Conservation (phyloP, 2,888 invertebrate genomes). For the Cosmorhoe ocellata region DNA sequence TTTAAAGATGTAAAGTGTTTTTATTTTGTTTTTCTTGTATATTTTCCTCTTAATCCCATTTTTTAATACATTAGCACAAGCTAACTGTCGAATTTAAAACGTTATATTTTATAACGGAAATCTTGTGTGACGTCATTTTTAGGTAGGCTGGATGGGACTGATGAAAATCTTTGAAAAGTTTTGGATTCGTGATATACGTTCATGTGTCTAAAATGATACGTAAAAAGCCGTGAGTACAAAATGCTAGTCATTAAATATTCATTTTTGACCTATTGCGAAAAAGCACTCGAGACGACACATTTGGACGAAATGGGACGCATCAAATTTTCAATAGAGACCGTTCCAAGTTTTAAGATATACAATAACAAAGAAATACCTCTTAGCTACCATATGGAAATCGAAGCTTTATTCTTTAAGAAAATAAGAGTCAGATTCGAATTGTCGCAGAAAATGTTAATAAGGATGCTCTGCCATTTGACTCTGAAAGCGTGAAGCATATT, state of each 20-base stretch:
- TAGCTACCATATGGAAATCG: conserved; percentile 1
- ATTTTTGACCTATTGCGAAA: conserved; percentile 54
- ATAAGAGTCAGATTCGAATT: conserved; percentile 13
- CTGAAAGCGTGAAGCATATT: conserved; percentile 62
- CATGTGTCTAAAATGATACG: too few relatives aligned
- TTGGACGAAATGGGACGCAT: conserved; percentile 68
- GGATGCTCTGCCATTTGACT: conserved; percentile 67
- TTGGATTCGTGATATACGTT: too few relatives aligned
- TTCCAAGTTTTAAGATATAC: conserved; percentile 43
- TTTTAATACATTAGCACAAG: too few relatives aligned
- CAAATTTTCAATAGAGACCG: conserved; percentile 64
- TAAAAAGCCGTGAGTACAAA: too few relatives aligned
- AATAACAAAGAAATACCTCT: conserved; percentile 37
- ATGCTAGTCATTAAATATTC: neutral
- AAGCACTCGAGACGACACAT: conserved; percentile 39
- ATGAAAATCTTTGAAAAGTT: too few relatives aligned
- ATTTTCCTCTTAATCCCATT: too few relatives aligned
- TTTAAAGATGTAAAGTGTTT: too few relatives aligned
- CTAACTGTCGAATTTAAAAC: too few relatives aligned
- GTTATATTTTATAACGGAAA: too few relatives aligned
- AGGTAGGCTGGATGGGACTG: too few relatives aligned
- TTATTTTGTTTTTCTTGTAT: too few relatives aligned
- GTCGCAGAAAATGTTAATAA: conserved; percentile 21
- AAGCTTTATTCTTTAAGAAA: neutral
- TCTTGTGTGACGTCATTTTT: too few relatives aligned